Evolutionary conservation across 2,797 vertebrate genomes (phyloP).

Genomic region (Bradypodion pumilum): DNA sequence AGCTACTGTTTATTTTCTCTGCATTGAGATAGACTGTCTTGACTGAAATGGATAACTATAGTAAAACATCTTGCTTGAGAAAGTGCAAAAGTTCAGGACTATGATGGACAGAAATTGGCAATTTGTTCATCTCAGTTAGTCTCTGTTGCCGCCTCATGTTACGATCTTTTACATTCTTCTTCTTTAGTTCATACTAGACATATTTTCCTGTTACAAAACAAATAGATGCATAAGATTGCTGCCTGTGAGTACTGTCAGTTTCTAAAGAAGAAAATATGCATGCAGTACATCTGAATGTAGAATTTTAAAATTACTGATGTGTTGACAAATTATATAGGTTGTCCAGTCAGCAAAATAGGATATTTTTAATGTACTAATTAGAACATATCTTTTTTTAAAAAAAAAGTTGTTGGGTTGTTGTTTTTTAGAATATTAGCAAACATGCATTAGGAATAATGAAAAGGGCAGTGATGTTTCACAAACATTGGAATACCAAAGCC

Average conservation of each 20-base stretch:
- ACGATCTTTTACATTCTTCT: background rate
- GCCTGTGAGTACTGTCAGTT: background rate
- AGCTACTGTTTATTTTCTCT: no score
- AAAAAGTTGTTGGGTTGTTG: no score
- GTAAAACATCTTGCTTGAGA: no score
- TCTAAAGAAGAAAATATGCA: background rate
- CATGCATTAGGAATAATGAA: conserved; percentile 13
- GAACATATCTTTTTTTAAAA: background rate
- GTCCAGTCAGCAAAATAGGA: background rate
- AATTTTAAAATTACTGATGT: background rate
- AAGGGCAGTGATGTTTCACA: background rate
- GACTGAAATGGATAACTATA: no score
- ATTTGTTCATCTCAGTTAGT: background rate
- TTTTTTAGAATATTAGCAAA: background rate
- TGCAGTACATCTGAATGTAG: background rate
- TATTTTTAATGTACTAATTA: conserved; percentile 18
- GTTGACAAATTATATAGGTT: background rate
- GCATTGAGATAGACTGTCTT: no score
- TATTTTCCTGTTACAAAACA: background rate
- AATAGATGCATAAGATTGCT: background rate
- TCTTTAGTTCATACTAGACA: background rate
- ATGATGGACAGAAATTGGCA: background rate
- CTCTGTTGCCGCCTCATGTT: background rate
- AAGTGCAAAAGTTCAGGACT: background rate
- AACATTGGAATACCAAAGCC: conserved; percentile 12